Conservation (phyloP, 1,140 invertebrate species). For the Sogatella furcifera region DNA sequence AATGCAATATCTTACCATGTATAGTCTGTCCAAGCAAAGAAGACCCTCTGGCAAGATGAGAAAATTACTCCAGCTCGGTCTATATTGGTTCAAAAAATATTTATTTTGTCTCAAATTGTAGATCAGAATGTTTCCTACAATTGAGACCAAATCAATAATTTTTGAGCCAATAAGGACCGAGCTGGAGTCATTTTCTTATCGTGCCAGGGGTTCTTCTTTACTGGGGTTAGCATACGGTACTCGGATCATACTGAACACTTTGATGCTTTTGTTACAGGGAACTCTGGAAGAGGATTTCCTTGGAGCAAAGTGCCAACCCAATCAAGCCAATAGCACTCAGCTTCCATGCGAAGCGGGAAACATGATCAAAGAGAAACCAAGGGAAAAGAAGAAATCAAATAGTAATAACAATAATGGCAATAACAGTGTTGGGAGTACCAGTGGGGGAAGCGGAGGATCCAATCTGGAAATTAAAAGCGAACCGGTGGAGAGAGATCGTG, state of each 20-base stretch:
- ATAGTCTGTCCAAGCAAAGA: too few species aligned
- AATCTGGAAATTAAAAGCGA: conserved; percentile 10
- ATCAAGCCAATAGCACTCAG: neutral
- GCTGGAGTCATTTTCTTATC: too few species aligned
- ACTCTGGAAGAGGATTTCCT: neutral
- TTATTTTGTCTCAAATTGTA: too few species aligned
- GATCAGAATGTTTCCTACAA: too few species aligned
- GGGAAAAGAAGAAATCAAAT: conserved; percentile 12
- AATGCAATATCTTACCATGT: too few species aligned
- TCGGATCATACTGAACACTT: neutral
- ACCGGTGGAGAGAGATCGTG: conserved; percentile 10
- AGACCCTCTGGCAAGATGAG: too few species aligned
- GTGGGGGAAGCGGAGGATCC: neutral
- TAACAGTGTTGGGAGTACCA: neutral
- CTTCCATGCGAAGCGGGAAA: conserved; percentile 1
- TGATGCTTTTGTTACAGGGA: neutral
- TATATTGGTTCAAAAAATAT: too few species aligned
- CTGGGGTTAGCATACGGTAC: too few species aligned
- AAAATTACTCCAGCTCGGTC: too few species aligned
- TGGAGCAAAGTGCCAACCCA: neutral
- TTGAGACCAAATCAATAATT: too few species aligned
- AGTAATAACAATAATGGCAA: conserved; percentile 10
- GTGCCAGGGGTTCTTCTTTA: too few species aligned
- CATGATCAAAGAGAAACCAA: conserved; percentile 14
- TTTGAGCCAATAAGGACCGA: too few species aligned